phyloP scores from a whole-genome alignment of 2,113 vertebrate genomes.

The Indicator indicator region DNA sequence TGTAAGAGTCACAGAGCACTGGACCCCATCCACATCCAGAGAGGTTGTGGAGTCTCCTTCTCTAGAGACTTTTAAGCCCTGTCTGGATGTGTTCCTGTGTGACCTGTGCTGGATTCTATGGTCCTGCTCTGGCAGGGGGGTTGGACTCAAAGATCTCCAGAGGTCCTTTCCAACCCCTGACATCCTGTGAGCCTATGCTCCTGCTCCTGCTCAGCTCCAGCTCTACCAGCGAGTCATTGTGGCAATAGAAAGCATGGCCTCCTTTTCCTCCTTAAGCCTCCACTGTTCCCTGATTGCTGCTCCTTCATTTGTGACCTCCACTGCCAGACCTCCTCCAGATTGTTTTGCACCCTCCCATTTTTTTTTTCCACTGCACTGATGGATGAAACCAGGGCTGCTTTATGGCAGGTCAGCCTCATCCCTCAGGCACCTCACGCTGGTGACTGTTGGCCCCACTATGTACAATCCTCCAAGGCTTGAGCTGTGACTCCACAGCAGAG shows the following conservation, averaged over 20 bases:
- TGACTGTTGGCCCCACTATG: fast-evolving
- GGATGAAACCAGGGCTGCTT: not conserved
- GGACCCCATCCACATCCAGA: too few relatives aligned
- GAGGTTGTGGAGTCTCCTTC: too few relatives aligned
- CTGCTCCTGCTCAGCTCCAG: not conserved
- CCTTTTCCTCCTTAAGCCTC: not conserved
- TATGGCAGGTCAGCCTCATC: fast-evolving
- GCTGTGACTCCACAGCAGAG: not conserved
- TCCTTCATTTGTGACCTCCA: not conserved
- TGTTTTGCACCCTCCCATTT: not conserved
- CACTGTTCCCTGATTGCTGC: fast-evolving
- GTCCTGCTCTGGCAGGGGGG: too few relatives aligned
- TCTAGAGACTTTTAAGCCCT: too few relatives aligned
- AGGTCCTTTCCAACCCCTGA: too few relatives aligned
- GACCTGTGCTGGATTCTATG: too few relatives aligned
- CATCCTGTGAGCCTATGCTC: too few relatives aligned
- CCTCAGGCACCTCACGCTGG: fast-evolving
- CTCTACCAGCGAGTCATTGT: not conserved
- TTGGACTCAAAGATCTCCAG: too few relatives aligned
- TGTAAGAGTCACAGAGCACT: too few relatives aligned
- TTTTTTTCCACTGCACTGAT: fast-evolving
- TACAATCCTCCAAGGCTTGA: not conserved
- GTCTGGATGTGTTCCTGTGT: too few relatives aligned
- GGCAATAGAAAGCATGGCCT: not conserved
- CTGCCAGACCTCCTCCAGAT: not conserved